Evolutionary conservation across 1,140 invertebrate genomes (phyloP).

Genomic region (Asbolus verrucosus): DNA sequence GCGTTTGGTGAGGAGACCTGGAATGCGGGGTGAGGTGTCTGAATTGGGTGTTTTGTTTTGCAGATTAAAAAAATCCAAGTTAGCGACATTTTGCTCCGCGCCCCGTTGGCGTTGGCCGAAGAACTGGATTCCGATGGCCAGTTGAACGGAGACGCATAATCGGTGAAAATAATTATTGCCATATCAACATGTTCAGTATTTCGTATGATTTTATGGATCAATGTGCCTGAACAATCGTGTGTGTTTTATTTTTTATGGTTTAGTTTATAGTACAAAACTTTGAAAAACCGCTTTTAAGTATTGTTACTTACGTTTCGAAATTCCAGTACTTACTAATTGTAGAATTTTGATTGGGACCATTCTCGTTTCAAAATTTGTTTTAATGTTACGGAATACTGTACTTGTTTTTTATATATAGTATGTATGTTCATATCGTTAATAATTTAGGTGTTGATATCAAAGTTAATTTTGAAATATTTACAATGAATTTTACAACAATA

Average conservation of each 20-base stretch:
- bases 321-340: constrained; percentile 49
- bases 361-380: constrained; percentile 41
- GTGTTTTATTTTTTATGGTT: not conserved
- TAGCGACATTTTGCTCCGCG: constrained; percentile 58
- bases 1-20: too few relatives aligned
- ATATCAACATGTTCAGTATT: constrained; percentile 57
- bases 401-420: constrained; percentile 45
- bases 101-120: constrained; percentile 60
- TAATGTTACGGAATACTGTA: constrained; percentile 52
- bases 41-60: too few relatives aligned
- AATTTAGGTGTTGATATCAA: constrained; percentile 36
- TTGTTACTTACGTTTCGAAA: constrained; percentile 20
- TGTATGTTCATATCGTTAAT: constrained; percentile 49
- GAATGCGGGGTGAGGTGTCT: too few relatives aligned
- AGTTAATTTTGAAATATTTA: constrained; percentile 46
- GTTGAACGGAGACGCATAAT: constrained; percentile 51
- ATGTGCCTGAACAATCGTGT: constrained; percentile 11
- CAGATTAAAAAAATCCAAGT: constrained; percentile 61
- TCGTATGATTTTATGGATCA: constrained; percentile 36
- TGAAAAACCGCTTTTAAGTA: too few relatives aligned
- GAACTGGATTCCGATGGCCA: constrained; percentile 45
- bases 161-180: constrained; percentile 40
- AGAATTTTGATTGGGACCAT: constrained; percentile 46
- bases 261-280: constrained; percentile 43
- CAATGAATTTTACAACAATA: constrained; percentile 40